Base-by-base conservation (phyloP, 2,888 invertebrate species). In the Orchestes rusci region DNA sequence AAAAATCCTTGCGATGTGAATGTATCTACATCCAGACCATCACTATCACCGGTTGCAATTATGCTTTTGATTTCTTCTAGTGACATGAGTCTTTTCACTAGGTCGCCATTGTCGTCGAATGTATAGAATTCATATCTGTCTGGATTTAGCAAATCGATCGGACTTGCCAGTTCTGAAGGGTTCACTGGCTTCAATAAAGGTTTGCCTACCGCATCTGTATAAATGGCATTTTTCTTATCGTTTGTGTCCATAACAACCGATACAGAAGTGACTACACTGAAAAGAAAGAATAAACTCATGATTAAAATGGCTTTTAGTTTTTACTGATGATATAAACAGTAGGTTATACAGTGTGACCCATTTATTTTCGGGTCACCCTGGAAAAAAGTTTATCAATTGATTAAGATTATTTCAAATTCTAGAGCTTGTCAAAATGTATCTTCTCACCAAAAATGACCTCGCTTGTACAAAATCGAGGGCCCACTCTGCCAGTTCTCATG, bases 71-170 rank as follows among this genome's bases (percentile, higher is more conserved):
- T 89, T 69, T 90, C 86, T 59, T 84, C 77, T 56, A 87, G 69
- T 4, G 88, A 87, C 89, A 90, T 90, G 20, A 88, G 72, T 47
- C 84, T 75, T 59, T 86, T 87, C 0, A 89, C 80, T 16, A 89
- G 72, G 59, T 89, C 85, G 10, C 89, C 89, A 43, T 81, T 80
- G 59, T 87, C 85, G 59, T 89, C 84, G 59, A 89, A 86, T 0
- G 89, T 88, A 63, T 87, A 89, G 65, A 89, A 90, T 62, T 89
- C 88, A 64, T 89, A 89, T 60, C 83, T 75, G 62, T 89, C 89
- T 2, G 89, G 90, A 53, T 83, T 82, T 4, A 89, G 68, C 1
- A 90, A 71, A 57, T 82, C 80, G 0, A 84, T 85, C 1, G 89
- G 89, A 49, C 87, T 88, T n/a, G 82, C 82, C 2, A 83, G 74